Base-by-base conservation (phyloP, 2,888 invertebrate species). In the Amblyjoppa fuscipennis region DNA sequence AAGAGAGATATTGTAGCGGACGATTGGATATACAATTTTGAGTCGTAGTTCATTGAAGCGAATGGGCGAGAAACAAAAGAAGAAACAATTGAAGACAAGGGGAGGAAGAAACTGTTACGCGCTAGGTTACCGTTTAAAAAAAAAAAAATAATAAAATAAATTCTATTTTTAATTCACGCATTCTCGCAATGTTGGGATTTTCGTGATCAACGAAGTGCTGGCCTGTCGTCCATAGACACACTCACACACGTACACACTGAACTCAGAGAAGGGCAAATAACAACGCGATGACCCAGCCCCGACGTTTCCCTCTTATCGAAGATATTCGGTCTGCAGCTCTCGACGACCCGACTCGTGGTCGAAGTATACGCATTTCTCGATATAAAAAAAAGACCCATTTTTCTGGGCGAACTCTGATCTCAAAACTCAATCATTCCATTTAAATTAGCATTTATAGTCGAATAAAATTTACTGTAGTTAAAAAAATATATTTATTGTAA, bases 161-260 rank as follows among this genome's bases (percentile, higher is more conserved):
- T 93, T 93, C 93, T 93, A 93, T 93, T 93, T 93, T 93, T 90
- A 92, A 93, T 93, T 93, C 91, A 92, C 91, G 92, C 91, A 92
- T 93, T 93, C 93, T 93, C 92, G 92, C 85, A 92, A 93, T 93
- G 93, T 93, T 93, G 93, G 93, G 91, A 93, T 93, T 93, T 93
- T 94, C 93, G 93, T 93, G 93, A 93, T 94, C 93, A 94, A 93
- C 94, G 94, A 94, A 94, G 91, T 93, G 91, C 91, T 91, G 92
- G 92, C 92, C 92, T 92, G 91, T 92, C 91, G 89, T 91, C 90
- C 89, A 89, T 89, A 88, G 87, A 89, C 88, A 91, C 85, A 88
- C 75, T 82, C 83, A 84, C 83, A 89, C 89, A 91, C 89, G 74
- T 82, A 82, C 51, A 86, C 79, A 81, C 83, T 83, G 70, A 73